Conservation (phyloP, 2,888 invertebrate genomes). For the Morpho helenor region DNA sequence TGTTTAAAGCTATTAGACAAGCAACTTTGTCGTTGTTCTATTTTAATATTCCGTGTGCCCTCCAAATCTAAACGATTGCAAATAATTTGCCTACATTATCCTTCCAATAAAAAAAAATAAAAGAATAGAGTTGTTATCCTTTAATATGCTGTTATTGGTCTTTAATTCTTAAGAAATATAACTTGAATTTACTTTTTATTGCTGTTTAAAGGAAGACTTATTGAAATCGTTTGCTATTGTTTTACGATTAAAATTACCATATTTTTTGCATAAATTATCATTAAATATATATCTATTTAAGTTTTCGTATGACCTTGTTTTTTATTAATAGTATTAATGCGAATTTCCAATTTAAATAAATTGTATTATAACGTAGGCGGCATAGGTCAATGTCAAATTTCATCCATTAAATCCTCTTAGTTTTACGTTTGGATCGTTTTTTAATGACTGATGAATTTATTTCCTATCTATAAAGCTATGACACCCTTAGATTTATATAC, state of each 20-base stretch:
- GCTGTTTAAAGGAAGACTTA: conserved; percentile 2
- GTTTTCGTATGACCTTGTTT: too few species aligned
- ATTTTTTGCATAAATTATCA: background rate
- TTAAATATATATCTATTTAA: background rate
- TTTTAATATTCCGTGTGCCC: background rate
- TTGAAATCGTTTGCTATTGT: conserved; percentile 4
- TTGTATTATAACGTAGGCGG: background rate
- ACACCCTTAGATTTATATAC: too few species aligned
- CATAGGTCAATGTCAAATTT: conserved; percentile 17
- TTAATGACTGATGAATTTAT: too few species aligned
- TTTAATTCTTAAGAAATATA: conserved; percentile 1
- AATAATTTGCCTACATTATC: background rate
- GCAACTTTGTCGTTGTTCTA: too few species aligned
- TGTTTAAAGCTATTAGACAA: too few species aligned
- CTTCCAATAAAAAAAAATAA: conserved; percentile 1
- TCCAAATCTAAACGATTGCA: conserved; percentile 1
- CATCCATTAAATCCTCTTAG: conserved; percentile 8
- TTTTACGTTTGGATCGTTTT: background rate
- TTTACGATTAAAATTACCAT: background rate
- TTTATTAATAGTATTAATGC: too few species aligned
- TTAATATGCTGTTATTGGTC: background rate
- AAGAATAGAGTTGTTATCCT: conserved; percentile 10
- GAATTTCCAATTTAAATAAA: too few species aligned
- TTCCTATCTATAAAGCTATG: too few species aligned
- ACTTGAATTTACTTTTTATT: background rate